Percentiles rank a stretch among this genome's conserved stretches.
These are phyloP conservation scores for Gorsachius goisagi DNA, from an alignment of 2,113 vertebrate genomes.

Conservation along the genomic window DNA sequence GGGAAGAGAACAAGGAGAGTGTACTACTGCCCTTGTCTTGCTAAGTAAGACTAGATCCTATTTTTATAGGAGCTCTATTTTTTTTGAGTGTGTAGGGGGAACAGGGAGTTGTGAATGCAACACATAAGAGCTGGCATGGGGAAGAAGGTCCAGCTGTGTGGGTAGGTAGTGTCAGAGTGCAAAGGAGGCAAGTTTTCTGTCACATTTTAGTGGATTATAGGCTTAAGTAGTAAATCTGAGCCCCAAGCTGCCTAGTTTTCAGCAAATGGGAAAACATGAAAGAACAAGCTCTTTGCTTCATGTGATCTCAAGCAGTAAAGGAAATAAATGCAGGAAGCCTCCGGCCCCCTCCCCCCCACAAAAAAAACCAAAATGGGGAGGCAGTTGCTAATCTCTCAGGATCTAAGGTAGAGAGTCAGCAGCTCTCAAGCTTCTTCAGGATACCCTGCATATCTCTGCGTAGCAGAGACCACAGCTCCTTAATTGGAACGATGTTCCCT, in stretches of 20 bases:
- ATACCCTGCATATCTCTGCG: background rate
- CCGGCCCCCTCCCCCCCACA: no score
- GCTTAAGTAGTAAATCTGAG: background rate
- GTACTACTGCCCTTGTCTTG: background rate
- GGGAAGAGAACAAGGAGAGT: no score
- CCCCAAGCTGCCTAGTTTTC: background rate
- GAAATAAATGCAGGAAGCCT: background rate
- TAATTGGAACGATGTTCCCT: background rate
- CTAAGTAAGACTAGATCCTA: background rate
- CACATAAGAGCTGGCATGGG: background rate
- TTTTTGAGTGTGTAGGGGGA: background rate
- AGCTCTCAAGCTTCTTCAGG: background rate
- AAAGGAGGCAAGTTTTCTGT: background rate
- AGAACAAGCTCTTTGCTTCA: background rate
- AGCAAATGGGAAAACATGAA: background rate
- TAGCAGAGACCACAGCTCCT: background rate
- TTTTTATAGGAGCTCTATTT: background rate
- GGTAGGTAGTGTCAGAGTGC: background rate
- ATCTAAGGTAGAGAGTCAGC: background rate
- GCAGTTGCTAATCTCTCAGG: background rate
- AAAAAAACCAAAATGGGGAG: background rate
- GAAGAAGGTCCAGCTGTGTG: background rate
- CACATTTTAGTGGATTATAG: background rate
- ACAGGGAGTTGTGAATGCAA: background rate
- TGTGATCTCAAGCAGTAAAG: background rate